These are phyloP conservation scores for Marasmarcha lunaedactyla DNA, from an alignment of 2,888 invertebrate species.

Conservation along the genomic window DNA sequence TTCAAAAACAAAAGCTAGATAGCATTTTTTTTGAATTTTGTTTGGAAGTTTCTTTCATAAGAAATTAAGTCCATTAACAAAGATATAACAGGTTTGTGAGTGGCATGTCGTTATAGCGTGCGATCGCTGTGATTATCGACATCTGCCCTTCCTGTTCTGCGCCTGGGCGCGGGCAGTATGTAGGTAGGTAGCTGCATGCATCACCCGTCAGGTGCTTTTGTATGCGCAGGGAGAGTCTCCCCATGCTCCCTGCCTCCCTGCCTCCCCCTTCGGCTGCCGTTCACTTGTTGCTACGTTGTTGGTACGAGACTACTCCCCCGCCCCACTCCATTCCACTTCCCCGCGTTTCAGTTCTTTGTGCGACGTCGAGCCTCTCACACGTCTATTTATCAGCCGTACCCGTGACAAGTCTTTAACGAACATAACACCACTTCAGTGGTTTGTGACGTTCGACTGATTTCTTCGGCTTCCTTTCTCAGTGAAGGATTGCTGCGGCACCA, in stretches of 20 bases:
- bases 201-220: constrained; percentile 48
- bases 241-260: constrained; percentile 25
- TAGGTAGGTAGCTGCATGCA: constrained; percentile 31
- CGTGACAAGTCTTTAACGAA: constrained; percentile 10
- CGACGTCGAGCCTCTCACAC: constrained; percentile 50
- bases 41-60: too few relatives aligned
- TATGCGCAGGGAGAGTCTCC: constrained; percentile 32
- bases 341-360: constrained; percentile 68
- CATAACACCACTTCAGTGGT: constrained; percentile 36
- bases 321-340: constrained; percentile 38
- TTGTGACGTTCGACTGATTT: constrained; percentile 34
- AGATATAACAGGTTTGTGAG: constrained; percentile 10
- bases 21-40: too few relatives aligned
- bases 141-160: constrained; percentile 47
- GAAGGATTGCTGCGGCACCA: constrained; percentile 35
- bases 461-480: constrained; percentile 35
- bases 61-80: too few relatives aligned
- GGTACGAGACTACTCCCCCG: constrained; percentile 28
- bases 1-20: too few relatives aligned
- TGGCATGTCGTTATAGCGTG: constrained; percentile 15
- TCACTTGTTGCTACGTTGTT: constrained; percentile 46
- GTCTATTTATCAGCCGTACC: constrained; percentile 31
- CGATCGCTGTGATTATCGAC: constrained; percentile 33
- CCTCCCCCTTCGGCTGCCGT: constrained; percentile 49
- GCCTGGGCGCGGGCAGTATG: constrained; percentile 20